Conservation (phyloP, 1,140 invertebrate species). For the Gryllus bimaculatus region DNA sequence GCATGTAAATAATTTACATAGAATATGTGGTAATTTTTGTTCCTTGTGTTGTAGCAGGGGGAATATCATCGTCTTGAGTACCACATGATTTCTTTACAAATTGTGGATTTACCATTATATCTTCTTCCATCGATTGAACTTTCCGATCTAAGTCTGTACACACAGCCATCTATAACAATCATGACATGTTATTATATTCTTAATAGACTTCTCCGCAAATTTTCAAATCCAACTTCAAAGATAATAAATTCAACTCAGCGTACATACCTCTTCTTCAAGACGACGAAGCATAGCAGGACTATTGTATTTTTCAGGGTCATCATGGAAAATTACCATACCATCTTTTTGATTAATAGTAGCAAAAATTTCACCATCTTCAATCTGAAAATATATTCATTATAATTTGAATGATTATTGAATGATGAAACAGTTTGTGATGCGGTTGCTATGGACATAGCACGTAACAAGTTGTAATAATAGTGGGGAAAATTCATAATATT, state of each 20-base stretch:
- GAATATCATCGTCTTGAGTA: constrained; percentile 53
- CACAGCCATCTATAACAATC: constrained; percentile 57
- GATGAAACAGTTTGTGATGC: too few relatives aligned
- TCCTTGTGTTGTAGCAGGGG: constrained; percentile 41
- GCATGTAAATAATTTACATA: constrained; percentile 16
- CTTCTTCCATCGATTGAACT: constrained; percentile 85
- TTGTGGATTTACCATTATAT: constrained; percentile 83
- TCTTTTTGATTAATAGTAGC: constrained; percentile 96
- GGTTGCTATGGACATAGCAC: too few relatives aligned
- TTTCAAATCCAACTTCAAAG: neutral
- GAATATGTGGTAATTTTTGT: constrained; percentile 33
- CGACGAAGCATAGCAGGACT: constrained; percentile 75
- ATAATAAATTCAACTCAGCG: neutral
- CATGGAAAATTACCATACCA: constrained; percentile 94
- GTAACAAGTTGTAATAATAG: too few relatives aligned
- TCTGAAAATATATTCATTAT: constrained; percentile 47
- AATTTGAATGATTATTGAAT: too few relatives aligned
- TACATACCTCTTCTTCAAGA: constrained; percentile 59
- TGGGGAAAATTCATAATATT: too few relatives aligned
- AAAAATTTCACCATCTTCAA: constrained; percentile 94
- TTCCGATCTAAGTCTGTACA: constrained; percentile 81
- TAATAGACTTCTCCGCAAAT: neutral
- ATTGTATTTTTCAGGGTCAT: constrained; percentile 92
- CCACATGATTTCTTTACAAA: constrained; percentile 65
- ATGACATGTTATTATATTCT: neutral